A percentile compares a stretch with the other conserved stretches of the same genome.
Evolutionary conservation across 2,113 vertebrate genomes (phyloP).

Genomic region (Odocoileus virginianus): DNA sequence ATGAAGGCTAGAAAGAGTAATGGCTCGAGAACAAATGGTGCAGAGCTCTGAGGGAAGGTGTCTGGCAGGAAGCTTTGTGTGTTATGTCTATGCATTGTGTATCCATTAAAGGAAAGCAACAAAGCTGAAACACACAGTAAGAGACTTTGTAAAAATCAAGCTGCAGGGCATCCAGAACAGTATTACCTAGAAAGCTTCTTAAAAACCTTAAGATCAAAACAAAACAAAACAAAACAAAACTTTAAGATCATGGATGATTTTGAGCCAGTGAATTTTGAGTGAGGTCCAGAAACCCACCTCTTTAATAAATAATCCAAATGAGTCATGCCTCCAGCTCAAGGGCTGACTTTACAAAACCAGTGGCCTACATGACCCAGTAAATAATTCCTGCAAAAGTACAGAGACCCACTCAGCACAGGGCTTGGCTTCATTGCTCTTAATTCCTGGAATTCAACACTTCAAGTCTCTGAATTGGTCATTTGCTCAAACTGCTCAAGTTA

Average conservation of each 20-base stretch:
- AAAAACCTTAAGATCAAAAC: neutral
- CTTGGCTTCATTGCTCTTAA: conserved; percentile 47
- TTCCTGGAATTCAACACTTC: conserved; percentile 41
- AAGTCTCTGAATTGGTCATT: conserved; percentile 60
- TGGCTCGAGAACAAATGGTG: conserved; percentile 6
- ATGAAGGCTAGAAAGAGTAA: conserved; percentile 12
- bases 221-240: neutral
- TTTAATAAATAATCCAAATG: conserved; percentile 22
- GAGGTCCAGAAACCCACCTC: neutral
- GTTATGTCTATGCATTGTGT: neutral
- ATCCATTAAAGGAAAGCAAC: neutral
- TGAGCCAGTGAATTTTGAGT: neutral
- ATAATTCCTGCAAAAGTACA: conserved; percentile 40
- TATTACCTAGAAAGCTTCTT: neutral
- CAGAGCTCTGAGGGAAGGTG: neutral
- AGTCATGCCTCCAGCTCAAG: neutral
- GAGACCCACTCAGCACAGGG: neutral
- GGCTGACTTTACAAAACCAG: conserved; percentile 25
- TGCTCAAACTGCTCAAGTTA: conserved; percentile 53
- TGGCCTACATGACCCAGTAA: conserved; percentile 34
- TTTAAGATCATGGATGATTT: neutral
- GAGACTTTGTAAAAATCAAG: neutral
- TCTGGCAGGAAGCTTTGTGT: conserved; percentile 49
- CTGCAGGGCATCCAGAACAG: neutral
- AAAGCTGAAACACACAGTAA: neutral